phyloP scores from a whole-genome alignment of 2,888 invertebrate genomes.

The Aphidoletes aphidimyza region DNA sequence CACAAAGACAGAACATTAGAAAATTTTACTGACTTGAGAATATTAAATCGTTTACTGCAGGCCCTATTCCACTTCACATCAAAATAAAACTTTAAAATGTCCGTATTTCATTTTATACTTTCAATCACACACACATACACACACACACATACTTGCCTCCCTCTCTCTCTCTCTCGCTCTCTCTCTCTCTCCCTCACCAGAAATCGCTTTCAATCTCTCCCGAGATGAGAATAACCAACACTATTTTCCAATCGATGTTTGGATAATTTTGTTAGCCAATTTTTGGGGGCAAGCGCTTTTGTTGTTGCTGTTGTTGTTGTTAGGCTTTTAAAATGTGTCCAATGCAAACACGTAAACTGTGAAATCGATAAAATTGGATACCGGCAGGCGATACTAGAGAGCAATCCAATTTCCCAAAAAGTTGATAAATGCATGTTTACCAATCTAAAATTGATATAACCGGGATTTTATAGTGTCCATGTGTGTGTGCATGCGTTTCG shows the following conservation, averaged over 20 bases:
- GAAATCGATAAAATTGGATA: constrained; percentile 4
- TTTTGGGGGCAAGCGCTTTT: neutral
- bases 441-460: too few species aligned
- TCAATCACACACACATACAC: too few species aligned
- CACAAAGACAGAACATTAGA: too few species aligned
- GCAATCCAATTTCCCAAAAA: neutral
- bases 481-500: neutral
- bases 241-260: neutral
- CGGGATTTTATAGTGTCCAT: neutral
- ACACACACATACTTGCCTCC: too few species aligned
- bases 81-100: too few species aligned
- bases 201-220: neutral
- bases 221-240: neutral
- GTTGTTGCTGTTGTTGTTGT: too few species aligned
- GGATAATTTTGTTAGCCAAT: neutral
- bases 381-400: neutral
- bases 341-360: neutral
- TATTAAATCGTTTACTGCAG: too few species aligned
- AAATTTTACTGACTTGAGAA: too few species aligned
- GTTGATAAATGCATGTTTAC: constrained; percentile 5
- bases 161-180: neutral
- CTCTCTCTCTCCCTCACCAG: neutral
- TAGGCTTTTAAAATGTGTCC: constrained; percentile 13
- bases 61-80: too few species aligned
- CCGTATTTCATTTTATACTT: too few species aligned